These are phyloP conservation scores for Perccottus glenii DNA, from an alignment of 2,113 vertebrate genomes.

Conservation along the genomic window DNA sequence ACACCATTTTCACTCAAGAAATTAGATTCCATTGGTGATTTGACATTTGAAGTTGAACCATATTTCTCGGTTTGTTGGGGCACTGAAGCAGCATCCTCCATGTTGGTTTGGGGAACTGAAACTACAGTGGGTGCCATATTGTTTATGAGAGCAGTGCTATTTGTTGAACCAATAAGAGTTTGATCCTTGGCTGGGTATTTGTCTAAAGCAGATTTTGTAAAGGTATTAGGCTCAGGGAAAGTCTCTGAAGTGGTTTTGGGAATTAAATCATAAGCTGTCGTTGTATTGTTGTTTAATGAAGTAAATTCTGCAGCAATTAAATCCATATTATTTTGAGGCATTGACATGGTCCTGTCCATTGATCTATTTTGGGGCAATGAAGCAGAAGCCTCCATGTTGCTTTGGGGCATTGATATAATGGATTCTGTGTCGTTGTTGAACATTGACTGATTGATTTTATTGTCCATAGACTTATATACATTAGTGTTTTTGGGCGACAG, in stretches of 20 bases:
- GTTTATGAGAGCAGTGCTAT: neutral
- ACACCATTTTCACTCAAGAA: too few species aligned
- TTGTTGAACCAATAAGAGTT: neutral
- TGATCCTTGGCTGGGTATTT: neutral
- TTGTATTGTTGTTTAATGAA: neutral
- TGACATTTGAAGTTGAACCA: neutral
- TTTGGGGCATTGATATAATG: neutral
- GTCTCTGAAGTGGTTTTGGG: neutral
- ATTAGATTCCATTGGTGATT: neutral
- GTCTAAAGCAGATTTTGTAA: too few species aligned
- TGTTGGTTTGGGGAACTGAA: neutral
- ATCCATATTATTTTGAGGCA: neutral
- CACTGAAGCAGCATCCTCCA: neutral
- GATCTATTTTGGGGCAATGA: neutral
- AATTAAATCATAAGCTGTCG: neutral
- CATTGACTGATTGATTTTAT: neutral
- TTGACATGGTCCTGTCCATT: neutral
- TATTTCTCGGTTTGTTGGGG: neutral
- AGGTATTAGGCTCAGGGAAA: neutral
- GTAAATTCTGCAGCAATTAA: neutral
- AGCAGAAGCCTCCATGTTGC: neutral
- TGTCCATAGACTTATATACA: conserved; percentile 2
- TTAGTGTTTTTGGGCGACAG: neutral
- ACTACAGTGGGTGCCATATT: neutral
- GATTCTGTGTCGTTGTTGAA: neutral